Conservation (phyloP, 1,140 invertebrate genomes). For the Drosophila nasuta region DNA sequence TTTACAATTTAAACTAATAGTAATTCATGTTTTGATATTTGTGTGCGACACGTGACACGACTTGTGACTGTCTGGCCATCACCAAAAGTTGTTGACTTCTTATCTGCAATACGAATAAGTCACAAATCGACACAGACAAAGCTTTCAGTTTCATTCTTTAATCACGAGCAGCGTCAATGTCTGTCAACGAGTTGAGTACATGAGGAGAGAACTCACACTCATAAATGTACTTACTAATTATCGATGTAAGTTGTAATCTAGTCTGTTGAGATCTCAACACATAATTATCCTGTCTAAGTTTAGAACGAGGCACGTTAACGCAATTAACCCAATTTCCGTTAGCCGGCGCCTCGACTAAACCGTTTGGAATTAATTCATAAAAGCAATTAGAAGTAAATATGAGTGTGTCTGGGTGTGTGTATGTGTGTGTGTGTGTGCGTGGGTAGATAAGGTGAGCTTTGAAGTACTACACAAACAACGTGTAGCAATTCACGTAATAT, state of each 20-base stretch:
- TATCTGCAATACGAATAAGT: conserved; percentile 48
- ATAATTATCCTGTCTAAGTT: conserved; percentile 31
- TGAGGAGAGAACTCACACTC: not conserved
- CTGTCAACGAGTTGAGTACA: conserved; percentile 28
- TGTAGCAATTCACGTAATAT: conserved; percentile 34
- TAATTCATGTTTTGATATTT: not conserved
- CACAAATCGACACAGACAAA: conserved; percentile 23
- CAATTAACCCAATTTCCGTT: conserved; percentile 69
- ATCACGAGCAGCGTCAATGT: conserved; percentile 22
- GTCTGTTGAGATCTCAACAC: not conserved
- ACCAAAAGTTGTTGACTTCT: conserved; percentile 14
- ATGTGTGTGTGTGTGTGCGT: conserved; percentile 29
- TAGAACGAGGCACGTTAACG: not conserved
- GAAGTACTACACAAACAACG: conserved; percentile 12
- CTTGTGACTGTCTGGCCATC: conserved; percentile 5
- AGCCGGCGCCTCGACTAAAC: conserved; percentile 5
- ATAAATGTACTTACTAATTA: not conserved
- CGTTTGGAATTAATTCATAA: conserved; percentile 32
- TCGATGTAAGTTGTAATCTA: not conserved
- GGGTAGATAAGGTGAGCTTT: conserved; percentile 29
- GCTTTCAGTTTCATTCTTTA: conserved; percentile 59
- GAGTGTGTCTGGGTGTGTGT: conserved; percentile 18
- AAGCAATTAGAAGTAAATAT: conserved; percentile 26
- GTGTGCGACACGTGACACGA: conserved; percentile 25
- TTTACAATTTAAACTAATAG: not conserved